phyloP scores from a whole-genome alignment of 2,797 vertebrate species.

The Lithobates sylvaticus region DNA sequence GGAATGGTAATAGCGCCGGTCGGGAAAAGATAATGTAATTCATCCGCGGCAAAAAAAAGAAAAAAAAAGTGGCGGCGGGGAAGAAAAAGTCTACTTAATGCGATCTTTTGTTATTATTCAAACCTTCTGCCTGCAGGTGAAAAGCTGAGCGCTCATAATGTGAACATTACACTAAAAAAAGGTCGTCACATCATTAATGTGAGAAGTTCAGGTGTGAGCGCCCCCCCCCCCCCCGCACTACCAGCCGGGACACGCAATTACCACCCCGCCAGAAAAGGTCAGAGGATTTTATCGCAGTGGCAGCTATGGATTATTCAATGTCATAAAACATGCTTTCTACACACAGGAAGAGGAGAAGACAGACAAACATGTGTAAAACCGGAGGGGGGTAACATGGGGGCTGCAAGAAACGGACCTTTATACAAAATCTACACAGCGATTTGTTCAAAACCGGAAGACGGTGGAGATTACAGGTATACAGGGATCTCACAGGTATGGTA shows the following conservation, averaged over 20 bases:
- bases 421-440: too few species aligned
- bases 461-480: too few species aligned
- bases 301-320: conserved; percentile 11
- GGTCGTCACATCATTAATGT: conserved; percentile 47
- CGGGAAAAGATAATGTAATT: not conserved
- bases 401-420: not conserved
- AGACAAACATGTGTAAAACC: not conserved
- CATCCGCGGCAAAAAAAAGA: not conserved
- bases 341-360: not conserved
- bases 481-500: too few species aligned
- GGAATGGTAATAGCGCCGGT: conserved; percentile 13
- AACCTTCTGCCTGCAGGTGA: conserved; percentile 64
- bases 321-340: not conserved
- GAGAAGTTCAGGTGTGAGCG: conserved; percentile 15
- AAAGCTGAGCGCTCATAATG: conserved; percentile 53
- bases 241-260: conserved; percentile 13
- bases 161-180: conserved; percentile 34
- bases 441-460: too few species aligned
- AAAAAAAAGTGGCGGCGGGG: not conserved
- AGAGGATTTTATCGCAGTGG: not conserved
- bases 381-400: not conserved
- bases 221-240: conserved; percentile 5
- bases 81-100: conserved; percentile 7
- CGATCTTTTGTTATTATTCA: conserved; percentile 56
- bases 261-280: conserved; percentile 22